Evolutionary conservation across 2,797 vertebrate genomes (phyloP).

Genomic region (Stomatorhinus walkeri): DNA sequence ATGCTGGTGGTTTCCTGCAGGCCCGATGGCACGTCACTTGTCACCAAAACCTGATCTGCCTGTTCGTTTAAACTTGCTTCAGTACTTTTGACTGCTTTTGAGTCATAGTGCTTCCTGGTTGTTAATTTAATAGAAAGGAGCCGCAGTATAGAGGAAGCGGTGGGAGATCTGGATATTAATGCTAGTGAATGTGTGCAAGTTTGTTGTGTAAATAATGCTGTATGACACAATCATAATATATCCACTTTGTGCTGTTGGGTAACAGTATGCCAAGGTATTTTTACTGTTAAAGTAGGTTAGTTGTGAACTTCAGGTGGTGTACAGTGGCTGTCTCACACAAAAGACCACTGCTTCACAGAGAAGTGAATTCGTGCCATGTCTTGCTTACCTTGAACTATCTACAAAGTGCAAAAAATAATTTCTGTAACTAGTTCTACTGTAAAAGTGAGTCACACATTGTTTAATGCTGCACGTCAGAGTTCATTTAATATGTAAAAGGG

Average conservation of each 20-base stretch:
- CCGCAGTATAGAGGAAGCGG: not conserved
- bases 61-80: constrained; percentile 5
- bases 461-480: not conserved
- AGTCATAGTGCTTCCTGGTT: not conserved
- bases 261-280: not conserved
- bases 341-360: not conserved
- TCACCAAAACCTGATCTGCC: constrained; percentile 5
- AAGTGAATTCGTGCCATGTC: not conserved
- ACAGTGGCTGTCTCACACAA: not conserved
- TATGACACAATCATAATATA: not conserved
- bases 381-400: not conserved
- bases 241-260: not conserved
- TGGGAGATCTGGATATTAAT: not conserved
- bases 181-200: not conserved
- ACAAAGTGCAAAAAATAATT: not conserved
- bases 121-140: not conserved
- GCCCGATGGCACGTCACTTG: not conserved
- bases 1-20: not conserved
- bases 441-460: not conserved
- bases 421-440: not conserved
- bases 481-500: not conserved
- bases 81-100: not conserved
- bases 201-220: not conserved
- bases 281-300: not conserved
- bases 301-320: not conserved